Evolutionary conservation across 2,888 invertebrate genomes (phyloP), one percentile per base, ranked within the genome.

Genomic region (Endotricha flammealis): DNA sequence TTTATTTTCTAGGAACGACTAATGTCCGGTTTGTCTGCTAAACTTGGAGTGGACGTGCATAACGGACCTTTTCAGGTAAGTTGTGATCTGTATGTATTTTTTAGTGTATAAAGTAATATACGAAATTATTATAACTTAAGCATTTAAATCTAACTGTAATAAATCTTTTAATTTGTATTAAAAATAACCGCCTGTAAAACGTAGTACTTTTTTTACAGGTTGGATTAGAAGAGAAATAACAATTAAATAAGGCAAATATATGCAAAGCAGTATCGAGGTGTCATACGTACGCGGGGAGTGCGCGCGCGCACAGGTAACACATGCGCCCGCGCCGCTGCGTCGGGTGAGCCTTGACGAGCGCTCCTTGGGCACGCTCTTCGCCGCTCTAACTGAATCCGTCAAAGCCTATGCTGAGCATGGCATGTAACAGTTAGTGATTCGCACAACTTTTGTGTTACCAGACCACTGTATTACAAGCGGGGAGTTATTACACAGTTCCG

Each of bases 211-310:
- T 36, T 6, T 60, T 53, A 16, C 83, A 89, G 89, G 77, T 87
- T 67, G 87, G 76, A 53, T 73, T 87, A 57, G 82, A 81, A 74
- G 85, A 87, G 64, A 88, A 88, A 85, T 89, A 89, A 89, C 86
- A 79, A 57, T 62, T 61, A 64, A 48, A 60, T 44, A 58, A 54
- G 48, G 44, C 50, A 62, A 57, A 55, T 48, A 51, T 53, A 58
- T 45, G 59, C 50, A 56, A 58, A 63, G 60, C 58, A 62, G 64
- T 59, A 47, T 55, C 58, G 55, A 61, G 60, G 63, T 63, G 57
- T 65, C 64, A 70, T 66, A 69, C 71, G 65, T 61, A 53, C 42
- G 47, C 44, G 47, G 42, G 38, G 41, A 40, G 42, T 41, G 53
- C 42, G 50, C 42, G 41, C 41, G 48, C 48, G 56, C 61, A 46